Base-by-base conservation (phyloP, 2,888 invertebrate species). In the Lochmaea capreae region DNA sequence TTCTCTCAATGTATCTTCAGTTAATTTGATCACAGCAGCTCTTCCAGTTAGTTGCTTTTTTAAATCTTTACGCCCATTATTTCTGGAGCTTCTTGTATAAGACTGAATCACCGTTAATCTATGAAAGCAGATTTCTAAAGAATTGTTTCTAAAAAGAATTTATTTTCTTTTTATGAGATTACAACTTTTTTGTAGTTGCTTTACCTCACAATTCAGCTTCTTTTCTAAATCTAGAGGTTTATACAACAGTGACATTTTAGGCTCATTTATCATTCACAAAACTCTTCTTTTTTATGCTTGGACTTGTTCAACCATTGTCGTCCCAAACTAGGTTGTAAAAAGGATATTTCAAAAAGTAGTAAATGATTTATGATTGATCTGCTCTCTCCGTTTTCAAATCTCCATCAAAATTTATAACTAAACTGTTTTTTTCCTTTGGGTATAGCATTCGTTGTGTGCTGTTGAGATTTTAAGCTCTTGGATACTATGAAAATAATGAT, bases 251-350 rank as follows among this genome's bases (percentile, higher is more conserved):
- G 62, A 62, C 42, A 26, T 43, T 39, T 42, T 43, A 16, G 16
- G 62, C n/a, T 63, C 33, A 63, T 63, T 63, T 43, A 63, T 63
- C 62, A 63, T 43, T 63, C 46, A 43, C 22, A 63, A 63, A 63
- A 63, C 43, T 43, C 18, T 63, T 42, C 18, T 43, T 42, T 63
- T 63, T 43, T 39, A 5, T 39, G 9, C 39, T 39, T n/a, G 6
- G 10, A 18, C 14, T 18, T 18, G 11, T 63, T 63, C 1, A n/a
- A n/a, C 12, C 62, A 63, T 43, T 42, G 62, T 43, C 43, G 43
- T 11, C 18, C n/a, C 33, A 12, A 33, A 33, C 6, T 14, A 6
- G 11, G 16, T 16, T 10, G 16, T 8, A 46, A 49, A 6, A n/a
- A 49, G 49, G 49, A 39, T 39, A 39, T 39, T 39, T 39, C 8